These are phyloP conservation scores for Barypeithes pellucidus DNA, from an alignment of 2,888 invertebrate genomes.

Conservation along the genomic window DNA sequence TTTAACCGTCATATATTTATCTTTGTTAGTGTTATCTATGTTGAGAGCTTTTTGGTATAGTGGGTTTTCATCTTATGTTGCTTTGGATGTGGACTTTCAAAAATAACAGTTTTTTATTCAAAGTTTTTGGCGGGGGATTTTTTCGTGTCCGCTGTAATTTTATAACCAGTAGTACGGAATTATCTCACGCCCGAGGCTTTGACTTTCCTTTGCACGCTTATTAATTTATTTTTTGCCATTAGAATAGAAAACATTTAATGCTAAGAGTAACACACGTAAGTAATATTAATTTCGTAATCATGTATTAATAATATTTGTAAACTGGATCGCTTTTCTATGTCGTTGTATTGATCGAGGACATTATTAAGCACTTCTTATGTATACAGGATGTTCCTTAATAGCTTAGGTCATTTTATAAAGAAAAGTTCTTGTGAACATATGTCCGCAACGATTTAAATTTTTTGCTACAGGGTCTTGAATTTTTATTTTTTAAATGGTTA, in stretches of 20 bases:
- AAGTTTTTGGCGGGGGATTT: constrained; percentile 62
- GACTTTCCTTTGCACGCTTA: constrained; percentile 26
- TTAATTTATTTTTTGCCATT: constrained; percentile 2
- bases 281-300: too few relatives aligned
- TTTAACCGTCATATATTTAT: background rate
- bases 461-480: too few relatives aligned
- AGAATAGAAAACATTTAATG: background rate
- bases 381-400: too few relatives aligned
- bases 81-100: constrained; percentile 10
- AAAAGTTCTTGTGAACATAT: too few relatives aligned
- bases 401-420: too few relatives aligned
- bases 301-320: too few relatives aligned
- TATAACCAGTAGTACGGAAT: constrained; percentile 65
- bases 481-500: too few relatives aligned
- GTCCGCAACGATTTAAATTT: too few relatives aligned
- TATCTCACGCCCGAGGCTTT: constrained; percentile 62
- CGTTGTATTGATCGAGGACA: too few relatives aligned
- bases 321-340: too few relatives aligned
- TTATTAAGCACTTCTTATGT: too few relatives aligned
- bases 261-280: too few relatives aligned
- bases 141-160: constrained; percentile 60
- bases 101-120: constrained; percentile 46
- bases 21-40: background rate
- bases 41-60: constrained; percentile 4
- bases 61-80: constrained; percentile 5